phyloP scores from a whole-genome alignment of 2,113 vertebrate species.

The Herpetotheres cachinnans region DNA sequence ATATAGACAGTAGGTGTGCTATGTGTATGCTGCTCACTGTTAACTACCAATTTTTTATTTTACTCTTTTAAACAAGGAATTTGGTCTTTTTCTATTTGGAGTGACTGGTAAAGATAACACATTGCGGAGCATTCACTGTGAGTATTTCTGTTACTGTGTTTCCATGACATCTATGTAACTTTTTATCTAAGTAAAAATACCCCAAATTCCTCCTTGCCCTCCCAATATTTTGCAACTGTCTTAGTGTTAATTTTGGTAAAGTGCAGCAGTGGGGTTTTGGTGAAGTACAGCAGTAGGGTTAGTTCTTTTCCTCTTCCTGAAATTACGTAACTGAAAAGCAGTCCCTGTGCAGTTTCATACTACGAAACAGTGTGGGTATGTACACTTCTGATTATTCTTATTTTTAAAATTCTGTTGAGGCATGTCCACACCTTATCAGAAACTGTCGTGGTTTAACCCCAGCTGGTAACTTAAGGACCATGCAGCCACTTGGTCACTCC shows the following conservation, averaged over 20 bases:
- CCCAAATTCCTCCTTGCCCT: neutral
- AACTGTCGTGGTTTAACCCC: no score
- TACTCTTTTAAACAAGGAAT: neutral
- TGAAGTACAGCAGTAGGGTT: neutral
- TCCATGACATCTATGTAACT: neutral
- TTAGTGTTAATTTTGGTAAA: neutral
- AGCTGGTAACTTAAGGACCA: no score
- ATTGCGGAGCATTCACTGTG: neutral
- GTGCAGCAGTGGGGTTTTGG: neutral
- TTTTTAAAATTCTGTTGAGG: constrained; percentile 28
- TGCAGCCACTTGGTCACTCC: no score
- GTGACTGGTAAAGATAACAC: neutral
- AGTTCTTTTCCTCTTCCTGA: neutral
- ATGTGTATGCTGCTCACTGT: neutral
- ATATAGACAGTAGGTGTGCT: neutral
- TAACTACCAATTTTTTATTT: neutral
- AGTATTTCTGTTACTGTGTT: neutral
- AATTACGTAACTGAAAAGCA: neutral
- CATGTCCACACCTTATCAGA: constrained; percentile 33
- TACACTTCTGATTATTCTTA: neutral
- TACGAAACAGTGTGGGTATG: neutral
- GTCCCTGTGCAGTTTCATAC: neutral
- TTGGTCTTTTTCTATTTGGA: neutral
- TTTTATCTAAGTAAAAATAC: neutral
- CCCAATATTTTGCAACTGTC: neutral